phyloP scores from a whole-genome alignment of 2,888 invertebrate species.

The Morpho helenor region DNA sequence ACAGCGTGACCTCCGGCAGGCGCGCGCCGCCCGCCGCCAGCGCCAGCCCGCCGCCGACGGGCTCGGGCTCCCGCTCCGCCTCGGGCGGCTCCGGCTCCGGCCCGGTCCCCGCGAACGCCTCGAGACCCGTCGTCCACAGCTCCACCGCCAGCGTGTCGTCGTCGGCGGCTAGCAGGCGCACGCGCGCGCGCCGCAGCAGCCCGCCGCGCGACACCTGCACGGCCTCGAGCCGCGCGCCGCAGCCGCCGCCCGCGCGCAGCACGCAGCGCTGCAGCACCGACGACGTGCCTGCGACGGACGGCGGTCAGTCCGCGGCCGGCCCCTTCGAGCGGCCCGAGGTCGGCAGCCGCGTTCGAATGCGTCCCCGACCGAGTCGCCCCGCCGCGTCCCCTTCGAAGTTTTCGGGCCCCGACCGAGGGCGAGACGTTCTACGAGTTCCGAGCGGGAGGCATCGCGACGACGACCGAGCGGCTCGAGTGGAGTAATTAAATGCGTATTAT shows the following conservation, averaged over 20 bases:
- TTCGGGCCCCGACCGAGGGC: too few species aligned
- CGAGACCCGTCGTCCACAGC: conserved; percentile 47
- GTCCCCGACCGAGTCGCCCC: too few species aligned
- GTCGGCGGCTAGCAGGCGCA: conserved; percentile 35
- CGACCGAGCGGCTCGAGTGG: too few species aligned
- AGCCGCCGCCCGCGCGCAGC: conserved; percentile 38
- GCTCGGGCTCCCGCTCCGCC: conserved; percentile 31
- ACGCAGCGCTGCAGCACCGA: conserved; percentile 42
- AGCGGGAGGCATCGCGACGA: too few species aligned
- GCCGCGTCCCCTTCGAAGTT: too few species aligned
- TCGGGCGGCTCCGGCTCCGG: conserved; percentile 15
- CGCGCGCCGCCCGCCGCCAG: conserved; percentile 45
- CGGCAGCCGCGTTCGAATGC: too few species aligned
- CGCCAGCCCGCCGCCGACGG: conserved; percentile 41
- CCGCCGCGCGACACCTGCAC: conserved; percentile 49
- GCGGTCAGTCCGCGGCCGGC: too few species aligned
- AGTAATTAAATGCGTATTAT: too few species aligned
- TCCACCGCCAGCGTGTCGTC: conserved; percentile 34
- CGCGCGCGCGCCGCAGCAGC: conserved; percentile 49
- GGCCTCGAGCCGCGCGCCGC: conserved; percentile 43
- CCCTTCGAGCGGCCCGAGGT: too few species aligned
- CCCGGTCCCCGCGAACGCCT: conserved; percentile 32
- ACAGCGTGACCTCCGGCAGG: conserved; percentile 37
- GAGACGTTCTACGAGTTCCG: too few species aligned
- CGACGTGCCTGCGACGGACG: conserved; percentile 32